These are phyloP conservation scores for Bombus waltoni DNA, from an alignment of 1,140 invertebrate species.

Conservation along the genomic window DNA sequence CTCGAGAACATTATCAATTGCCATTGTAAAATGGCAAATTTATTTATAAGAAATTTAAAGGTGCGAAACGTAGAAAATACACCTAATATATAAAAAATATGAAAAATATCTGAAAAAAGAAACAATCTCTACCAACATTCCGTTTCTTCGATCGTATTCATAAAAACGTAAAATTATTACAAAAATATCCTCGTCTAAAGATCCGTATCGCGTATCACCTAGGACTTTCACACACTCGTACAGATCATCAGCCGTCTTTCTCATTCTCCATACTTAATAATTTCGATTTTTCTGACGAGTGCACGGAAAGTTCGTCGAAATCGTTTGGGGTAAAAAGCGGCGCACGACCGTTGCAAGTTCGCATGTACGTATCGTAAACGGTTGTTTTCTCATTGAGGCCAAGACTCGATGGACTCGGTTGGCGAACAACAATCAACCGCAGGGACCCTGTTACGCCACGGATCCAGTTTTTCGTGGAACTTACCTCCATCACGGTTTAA, in stretches of 20 bases:
- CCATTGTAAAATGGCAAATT: too few relatives aligned
- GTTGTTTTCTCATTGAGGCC: constrained; percentile 40
- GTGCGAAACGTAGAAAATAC: too few relatives aligned
- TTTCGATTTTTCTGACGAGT: not conserved
- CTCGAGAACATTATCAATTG: too few relatives aligned
- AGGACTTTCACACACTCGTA: not conserved
- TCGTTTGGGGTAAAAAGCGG: not conserved
- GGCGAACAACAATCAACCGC: constrained; percentile 44
- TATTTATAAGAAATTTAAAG: too few relatives aligned
- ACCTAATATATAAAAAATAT: not conserved
- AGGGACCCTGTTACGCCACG: constrained; percentile 38
- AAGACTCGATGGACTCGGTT: constrained; percentile 8
- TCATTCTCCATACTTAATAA: not conserved
- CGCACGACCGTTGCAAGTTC: not conserved
- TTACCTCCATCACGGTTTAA: constrained; percentile 49
- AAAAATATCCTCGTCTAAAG: not conserved
- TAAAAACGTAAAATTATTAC: not conserved
- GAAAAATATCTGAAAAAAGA: not conserved
- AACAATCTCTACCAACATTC: too few relatives aligned
- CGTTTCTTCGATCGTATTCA: too few relatives aligned
- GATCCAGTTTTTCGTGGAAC: constrained; percentile 53
- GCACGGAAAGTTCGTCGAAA: constrained; percentile 6
- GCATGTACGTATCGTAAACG: constrained; percentile 29
- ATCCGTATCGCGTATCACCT: too few relatives aligned
- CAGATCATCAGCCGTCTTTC: not conserved